A percentile compares a stretch with the other conserved stretches of the same genome.
Conservation (phyloP, 2,888 invertebrate genomes). For the Ennomos fuscantarius region DNA sequence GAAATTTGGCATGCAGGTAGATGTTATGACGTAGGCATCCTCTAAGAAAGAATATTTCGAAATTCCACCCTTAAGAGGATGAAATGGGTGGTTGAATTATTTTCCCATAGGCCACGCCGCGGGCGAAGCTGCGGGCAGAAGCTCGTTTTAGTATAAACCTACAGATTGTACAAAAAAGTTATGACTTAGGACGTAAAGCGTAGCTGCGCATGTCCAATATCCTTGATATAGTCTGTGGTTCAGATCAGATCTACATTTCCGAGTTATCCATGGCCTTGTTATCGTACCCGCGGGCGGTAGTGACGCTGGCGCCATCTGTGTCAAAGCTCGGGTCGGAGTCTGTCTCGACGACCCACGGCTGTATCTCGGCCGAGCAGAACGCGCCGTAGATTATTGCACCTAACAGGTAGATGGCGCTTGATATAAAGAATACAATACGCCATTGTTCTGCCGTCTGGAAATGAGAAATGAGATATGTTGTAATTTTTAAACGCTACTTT, state of each 20-base stretch:
- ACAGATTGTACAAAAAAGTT: too few relatives aligned
- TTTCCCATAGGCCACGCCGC: too few relatives aligned
- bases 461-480: not conserved
- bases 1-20: too few relatives aligned
- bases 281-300: conserved; percentile 67
- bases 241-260: conserved; percentile 57
- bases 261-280: conserved; percentile 73
- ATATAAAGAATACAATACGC: conserved; percentile 94
- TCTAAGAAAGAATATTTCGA: too few relatives aligned
- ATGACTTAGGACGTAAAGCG: too few relatives aligned
- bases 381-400: conserved; percentile 94
- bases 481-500: too few relatives aligned
- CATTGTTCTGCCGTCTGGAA: conserved; percentile 91
- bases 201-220: not conserved
- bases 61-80: too few relatives aligned
- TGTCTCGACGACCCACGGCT: conserved; percentile 90
- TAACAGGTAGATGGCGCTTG: conserved; percentile 92
- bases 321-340: conserved; percentile 72
- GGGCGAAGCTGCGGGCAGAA: too few relatives aligned
- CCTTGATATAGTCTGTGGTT: not conserved
- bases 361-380: conserved; percentile 91
- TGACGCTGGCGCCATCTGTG: conserved; percentile 73
- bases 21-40: too few relatives aligned
- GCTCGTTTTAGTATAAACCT: too few relatives aligned
- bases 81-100: too few relatives aligned